Evolutionary conservation across 1,140 invertebrate species (phyloP).

Genomic region (Carcinoscorpius rotundicauda): DNA sequence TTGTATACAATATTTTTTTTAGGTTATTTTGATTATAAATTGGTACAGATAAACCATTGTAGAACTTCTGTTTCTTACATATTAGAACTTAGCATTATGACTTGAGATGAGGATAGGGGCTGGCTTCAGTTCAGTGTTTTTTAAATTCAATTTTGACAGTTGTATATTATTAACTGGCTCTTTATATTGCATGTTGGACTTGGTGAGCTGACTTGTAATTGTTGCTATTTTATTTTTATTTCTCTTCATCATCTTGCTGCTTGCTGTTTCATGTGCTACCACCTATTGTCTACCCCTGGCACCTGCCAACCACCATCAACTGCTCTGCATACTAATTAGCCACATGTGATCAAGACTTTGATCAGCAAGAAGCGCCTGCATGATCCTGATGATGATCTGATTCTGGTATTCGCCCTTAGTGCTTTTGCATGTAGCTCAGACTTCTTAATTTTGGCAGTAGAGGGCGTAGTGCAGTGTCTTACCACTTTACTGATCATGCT

Average conservation of each 20-base stretch:
- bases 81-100: no score
- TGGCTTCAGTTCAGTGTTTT: no score
- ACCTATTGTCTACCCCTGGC: constrained; percentile 24
- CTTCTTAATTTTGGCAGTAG: no score
- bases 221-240: constrained; percentile 20
- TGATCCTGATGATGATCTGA: constrained; percentile 69
- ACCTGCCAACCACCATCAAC: constrained; percentile 29
- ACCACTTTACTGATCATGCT: no score
- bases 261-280: constrained; percentile 40
- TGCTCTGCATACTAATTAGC: constrained; percentile 38
- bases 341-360: constrained; percentile 38
- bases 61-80: no score
- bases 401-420: constrained; percentile 63
- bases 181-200: constrained; percentile 14
- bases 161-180: no score
- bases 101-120: no score
- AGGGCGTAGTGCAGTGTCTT: no score
- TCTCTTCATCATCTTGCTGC: constrained; percentile 30
- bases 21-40: no score
- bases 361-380: constrained; percentile 75
- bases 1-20: no score
- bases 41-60: no score
- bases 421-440: constrained; percentile 33
- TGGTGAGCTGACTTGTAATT: constrained; percentile 21
- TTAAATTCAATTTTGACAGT: no score